Conservation (phyloP, 2,797 vertebrate genomes). For the Melanotaenia trifasciata region DNA sequence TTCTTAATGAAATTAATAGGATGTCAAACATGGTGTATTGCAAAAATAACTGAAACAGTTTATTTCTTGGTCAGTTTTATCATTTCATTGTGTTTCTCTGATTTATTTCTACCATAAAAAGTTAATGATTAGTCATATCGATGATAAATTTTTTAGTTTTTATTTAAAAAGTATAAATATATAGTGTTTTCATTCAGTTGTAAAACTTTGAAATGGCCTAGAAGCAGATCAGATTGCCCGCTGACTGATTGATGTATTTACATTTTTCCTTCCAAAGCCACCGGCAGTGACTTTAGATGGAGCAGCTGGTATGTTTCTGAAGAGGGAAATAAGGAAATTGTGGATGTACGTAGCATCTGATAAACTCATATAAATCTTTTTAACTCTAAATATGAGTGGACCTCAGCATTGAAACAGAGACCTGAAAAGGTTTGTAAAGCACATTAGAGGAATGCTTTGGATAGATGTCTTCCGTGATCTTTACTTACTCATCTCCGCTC, state of each 20-base stretch:
- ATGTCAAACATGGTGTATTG: not conserved
- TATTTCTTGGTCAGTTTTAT: not conserved
- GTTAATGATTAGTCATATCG: not conserved
- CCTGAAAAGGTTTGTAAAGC: constrained; percentile 72
- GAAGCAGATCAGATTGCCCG: constrained; percentile 27
- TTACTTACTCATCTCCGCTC: constrained; percentile 66
- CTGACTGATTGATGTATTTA: constrained; percentile 51
- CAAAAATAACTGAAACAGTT: not conserved
- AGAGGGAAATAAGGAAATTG: constrained; percentile 50
- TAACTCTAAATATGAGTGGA: constrained; percentile 40
- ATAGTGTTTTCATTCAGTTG: not conserved
- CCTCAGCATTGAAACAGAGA: constrained; percentile 58
- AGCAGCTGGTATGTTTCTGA: constrained; percentile 52
- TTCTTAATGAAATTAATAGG: not conserved
- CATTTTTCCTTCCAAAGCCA: constrained; percentile 40
- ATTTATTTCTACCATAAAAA: not conserved
- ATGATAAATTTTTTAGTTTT: not conserved
- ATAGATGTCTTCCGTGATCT: constrained; percentile 71
- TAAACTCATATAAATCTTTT: constrained; percentile 54
- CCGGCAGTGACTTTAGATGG: constrained; percentile 52
- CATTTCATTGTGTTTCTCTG: not conserved
- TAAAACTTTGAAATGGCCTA: constrained; percentile 1
- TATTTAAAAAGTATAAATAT: not conserved
- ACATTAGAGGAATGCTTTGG: constrained; percentile 72
- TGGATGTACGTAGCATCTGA: constrained; percentile 53